A percentile compares a stretch with the other conserved stretches of the same genome.
phyloP scores from a whole-genome alignment of 2,888 invertebrate species.

The Drosophila yooni region DNA sequence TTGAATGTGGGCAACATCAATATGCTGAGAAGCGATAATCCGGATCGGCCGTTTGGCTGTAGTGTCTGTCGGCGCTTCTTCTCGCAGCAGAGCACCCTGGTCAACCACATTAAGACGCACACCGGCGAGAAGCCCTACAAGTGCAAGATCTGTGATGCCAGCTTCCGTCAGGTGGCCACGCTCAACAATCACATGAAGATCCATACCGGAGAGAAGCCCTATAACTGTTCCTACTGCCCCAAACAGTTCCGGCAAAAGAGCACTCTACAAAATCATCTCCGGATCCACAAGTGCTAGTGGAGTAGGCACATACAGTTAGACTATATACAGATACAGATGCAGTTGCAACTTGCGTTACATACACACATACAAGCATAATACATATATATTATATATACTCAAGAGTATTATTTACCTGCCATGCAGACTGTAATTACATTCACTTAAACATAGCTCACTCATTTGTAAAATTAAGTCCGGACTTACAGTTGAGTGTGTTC shows the following conservation, averaged over 20 bases:
- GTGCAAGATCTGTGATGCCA: slow-evolving; percentile 41
- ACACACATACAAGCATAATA: slow-evolving; percentile 17
- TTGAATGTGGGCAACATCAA: slow-evolving; percentile 28
- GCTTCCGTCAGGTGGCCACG: slow-evolving; percentile 37
- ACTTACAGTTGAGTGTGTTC: background rate
- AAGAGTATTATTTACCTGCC: slow-evolving; percentile 24
- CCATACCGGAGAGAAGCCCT: slow-evolving; percentile 33
- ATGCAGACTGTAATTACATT: slow-evolving; percentile 21
- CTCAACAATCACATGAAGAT: slow-evolving; percentile 36
- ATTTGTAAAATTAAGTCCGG: slow-evolving; percentile 2
- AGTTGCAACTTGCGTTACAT: slow-evolving; percentile 1
- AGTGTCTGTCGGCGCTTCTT: slow-evolving; percentile 36
- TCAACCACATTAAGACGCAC: slow-evolving; percentile 34
- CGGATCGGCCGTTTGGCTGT: slow-evolving; percentile 32
- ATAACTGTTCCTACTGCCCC: slow-evolving; percentile 39
- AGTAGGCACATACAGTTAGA: slow-evolving; percentile 1
- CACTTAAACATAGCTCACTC: slow-evolving; percentile 5
- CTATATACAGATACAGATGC: slow-evolving; percentile 10
- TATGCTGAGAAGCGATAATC: slow-evolving; percentile 36
- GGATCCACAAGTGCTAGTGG: slow-evolving; percentile 29
- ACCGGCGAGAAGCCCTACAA: slow-evolving; percentile 38
- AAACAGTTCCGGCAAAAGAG: slow-evolving; percentile 33
- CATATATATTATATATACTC: slow-evolving; percentile 10
- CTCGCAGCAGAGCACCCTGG: slow-evolving; percentile 31
- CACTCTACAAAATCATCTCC: slow-evolving; percentile 28